Evolutionary conservation across 2,797 vertebrate species (phyloP).

Genomic region (Peromyscus nudipes): DNA sequence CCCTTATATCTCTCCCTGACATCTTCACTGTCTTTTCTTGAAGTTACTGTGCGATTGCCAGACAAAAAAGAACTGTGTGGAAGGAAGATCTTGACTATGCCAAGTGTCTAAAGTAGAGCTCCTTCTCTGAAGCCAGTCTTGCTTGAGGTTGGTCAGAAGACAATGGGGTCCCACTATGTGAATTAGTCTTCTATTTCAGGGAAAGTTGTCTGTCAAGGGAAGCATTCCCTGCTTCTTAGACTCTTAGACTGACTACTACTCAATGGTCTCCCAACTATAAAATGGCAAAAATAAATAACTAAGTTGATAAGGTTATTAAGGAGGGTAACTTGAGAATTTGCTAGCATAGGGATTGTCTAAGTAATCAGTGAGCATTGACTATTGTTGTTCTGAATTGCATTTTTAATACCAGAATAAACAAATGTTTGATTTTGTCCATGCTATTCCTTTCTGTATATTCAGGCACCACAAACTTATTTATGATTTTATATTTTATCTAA

Average conservation of each 20-base stretch:
- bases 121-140: slow-evolving; percentile 7
- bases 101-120: background rate
- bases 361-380: background rate
- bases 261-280: slow-evolving; percentile 7
- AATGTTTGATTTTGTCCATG: slow-evolving; percentile 14
- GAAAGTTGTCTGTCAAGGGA: background rate
- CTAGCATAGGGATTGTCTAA: slow-evolving; percentile 6
- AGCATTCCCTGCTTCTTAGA: too few species aligned
- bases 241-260: background rate
- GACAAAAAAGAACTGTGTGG: background rate
- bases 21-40: slow-evolving; percentile 35
- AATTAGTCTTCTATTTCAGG: background rate
- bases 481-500: background rate
- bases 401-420: background rate
- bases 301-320: background rate
- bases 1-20: background rate
- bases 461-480: background rate
- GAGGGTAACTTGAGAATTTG: slow-evolving; percentile 41
- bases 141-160: background rate
- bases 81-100: background rate
- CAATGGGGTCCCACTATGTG: background rate
- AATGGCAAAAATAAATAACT: background rate
- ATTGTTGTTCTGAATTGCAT: background rate
- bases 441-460: slow-evolving; percentile 4
- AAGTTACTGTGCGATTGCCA: slow-evolving; percentile 43